These are phyloP conservation scores for Rhopalosiphum maidis DNA, from an alignment of 1,140 invertebrate genomes.

Conservation along the genomic window DNA sequence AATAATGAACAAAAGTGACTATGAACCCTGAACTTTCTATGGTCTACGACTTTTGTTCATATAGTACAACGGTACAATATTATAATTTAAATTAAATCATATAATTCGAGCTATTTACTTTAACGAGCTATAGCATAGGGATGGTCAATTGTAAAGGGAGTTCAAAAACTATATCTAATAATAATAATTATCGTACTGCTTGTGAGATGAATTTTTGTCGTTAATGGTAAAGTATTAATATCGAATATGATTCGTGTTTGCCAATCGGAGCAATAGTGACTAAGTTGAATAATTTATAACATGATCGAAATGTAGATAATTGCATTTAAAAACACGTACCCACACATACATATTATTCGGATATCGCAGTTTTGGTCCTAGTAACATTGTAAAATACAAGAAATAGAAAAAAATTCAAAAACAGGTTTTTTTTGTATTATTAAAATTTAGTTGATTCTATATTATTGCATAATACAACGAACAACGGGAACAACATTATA, in stretches of 20 bases:
- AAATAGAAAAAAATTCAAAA: too few relatives aligned
- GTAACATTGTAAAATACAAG: neutral
- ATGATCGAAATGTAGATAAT: neutral
- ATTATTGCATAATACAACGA: too few relatives aligned
- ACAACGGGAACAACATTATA: too few relatives aligned
- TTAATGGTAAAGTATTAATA: neutral
- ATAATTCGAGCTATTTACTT: neutral
- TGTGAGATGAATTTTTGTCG: neutral
- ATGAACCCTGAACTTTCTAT: neutral
- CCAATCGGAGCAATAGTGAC: too few relatives aligned
- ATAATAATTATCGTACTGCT: neutral
- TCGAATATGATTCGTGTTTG: neutral
- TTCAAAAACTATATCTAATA: neutral
- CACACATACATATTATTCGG: neutral
- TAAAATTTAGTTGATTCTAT: too few relatives aligned
- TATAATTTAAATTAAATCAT: neutral
- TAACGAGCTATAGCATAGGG: neutral
- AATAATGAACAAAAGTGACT: neutral
- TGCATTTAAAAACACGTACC: neutral
- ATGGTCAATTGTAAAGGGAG: neutral
- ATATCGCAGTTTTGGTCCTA: neutral
- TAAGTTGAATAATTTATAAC: neutral
- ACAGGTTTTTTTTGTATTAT: too few relatives aligned
- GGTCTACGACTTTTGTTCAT: neutral
- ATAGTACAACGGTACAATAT: neutral